Evolutionary conservation across 2,888 invertebrate genomes (phyloP).

Genomic region (Nemotelus pantherinus): DNA sequence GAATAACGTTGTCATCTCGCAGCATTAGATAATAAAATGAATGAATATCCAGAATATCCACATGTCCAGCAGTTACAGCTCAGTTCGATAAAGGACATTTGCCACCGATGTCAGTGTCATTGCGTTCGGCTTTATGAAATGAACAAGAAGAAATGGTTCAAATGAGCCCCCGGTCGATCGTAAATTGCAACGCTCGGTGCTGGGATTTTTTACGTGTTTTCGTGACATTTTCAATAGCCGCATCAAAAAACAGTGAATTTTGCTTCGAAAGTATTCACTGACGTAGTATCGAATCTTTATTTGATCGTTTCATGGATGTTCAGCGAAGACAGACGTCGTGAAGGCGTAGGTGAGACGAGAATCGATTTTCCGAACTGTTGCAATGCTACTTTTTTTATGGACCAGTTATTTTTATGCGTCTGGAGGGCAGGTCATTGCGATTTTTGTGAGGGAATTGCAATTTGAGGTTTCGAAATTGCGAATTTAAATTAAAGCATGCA

Average conservation of each 20-base stretch:
- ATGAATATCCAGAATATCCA: neutral
- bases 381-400: neutral
- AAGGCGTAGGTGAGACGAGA: neutral
- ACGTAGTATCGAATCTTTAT: neutral
- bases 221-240: constrained; percentile 12
- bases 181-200: constrained; percentile 12
- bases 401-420: neutral
- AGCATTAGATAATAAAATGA: too few species aligned
- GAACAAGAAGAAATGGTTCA: constrained; percentile 21
- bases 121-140: constrained; percentile 33
- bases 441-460: too few species aligned
- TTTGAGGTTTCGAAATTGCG: too few species aligned
- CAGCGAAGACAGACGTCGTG: neutral
- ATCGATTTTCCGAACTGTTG: neutral
- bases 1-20: too few species aligned
- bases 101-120: neutral
- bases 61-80: neutral
- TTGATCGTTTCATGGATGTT: neutral
- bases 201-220: constrained; percentile 26
- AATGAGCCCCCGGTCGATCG: constrained; percentile 35
- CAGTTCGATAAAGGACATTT: constrained; percentile 25
- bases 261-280: neutral
- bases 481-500: too few species aligned
- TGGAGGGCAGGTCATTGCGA: neutral
- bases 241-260: constrained; percentile 6